A percentile compares a stretch with the other conserved stretches of the same genome.
Evolutionary conservation across 2,888 invertebrate species (phyloP).

Genomic region (Dasysyrphus tricinctus): DNA sequence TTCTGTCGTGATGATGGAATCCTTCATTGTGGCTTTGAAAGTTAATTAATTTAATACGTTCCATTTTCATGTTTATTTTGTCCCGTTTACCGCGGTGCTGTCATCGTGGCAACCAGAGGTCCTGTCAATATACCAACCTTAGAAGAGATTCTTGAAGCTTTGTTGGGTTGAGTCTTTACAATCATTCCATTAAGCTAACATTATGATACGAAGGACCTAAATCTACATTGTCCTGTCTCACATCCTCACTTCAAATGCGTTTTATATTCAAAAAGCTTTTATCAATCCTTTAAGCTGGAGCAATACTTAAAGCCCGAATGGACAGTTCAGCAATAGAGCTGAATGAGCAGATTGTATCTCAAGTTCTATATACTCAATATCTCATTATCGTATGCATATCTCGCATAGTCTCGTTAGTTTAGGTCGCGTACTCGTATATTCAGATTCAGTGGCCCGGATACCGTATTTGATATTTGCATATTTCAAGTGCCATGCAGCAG

Average conservation of each 20-base stretch:
- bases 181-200: slow-evolving; percentile 50
- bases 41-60: slow-evolving; percentile 62
- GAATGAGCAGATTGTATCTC: slow-evolving; percentile 24
- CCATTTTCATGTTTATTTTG: background rate
- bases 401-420: background rate
- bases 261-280: slow-evolving; percentile 20
- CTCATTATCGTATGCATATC: slow-evolving; percentile 23
- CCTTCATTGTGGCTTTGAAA: slow-evolving; percentile 39
- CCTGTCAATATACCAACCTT: background rate
- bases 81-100: background rate
- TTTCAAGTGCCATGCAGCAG: slow-evolving; percentile 45
- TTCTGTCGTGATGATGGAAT: slow-evolving; percentile 34
- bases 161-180: background rate
- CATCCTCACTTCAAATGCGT: background rate
- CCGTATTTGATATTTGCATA: slow-evolving; percentile 71
- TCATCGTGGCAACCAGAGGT: background rate
- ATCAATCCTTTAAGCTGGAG: slow-evolving; percentile 12
- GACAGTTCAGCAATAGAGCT: slow-evolving; percentile 18
- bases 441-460: background rate
- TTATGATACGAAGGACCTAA: slow-evolving; percentile 6
- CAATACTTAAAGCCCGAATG: slow-evolving; percentile 1
- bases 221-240: slow-evolving; percentile 12
- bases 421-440: background rate
- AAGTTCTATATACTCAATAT: slow-evolving; percentile 19
- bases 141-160: background rate